phyloP scores from a whole-genome alignment of 2,888 invertebrate species.

The Erynnis tages region DNA sequence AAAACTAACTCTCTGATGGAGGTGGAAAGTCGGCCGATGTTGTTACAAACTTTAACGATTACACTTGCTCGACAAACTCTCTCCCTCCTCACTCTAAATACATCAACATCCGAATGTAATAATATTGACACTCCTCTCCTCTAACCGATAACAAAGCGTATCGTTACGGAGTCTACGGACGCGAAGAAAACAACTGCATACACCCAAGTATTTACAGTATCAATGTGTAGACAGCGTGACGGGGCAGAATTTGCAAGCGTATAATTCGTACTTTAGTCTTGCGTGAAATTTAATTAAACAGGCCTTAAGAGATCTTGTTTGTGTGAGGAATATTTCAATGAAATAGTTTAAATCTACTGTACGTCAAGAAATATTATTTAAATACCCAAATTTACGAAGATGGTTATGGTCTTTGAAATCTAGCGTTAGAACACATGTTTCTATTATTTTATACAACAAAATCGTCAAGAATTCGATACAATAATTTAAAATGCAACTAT shows the following conservation, averaged over 20 bases:
- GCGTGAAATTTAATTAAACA: slow-evolving; percentile 15
- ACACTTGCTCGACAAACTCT: slow-evolving; percentile 57
- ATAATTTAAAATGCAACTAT: no score
- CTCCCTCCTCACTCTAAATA: slow-evolving; percentile 60
- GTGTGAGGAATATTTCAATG: not conserved
- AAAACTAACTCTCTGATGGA: slow-evolving; percentile 68
- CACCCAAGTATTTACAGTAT: slow-evolving; percentile 9
- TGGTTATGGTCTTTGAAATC: no score
- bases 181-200: slow-evolving; percentile 9
- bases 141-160: slow-evolving; percentile 28
- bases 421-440: no score
- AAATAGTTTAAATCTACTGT: no score
- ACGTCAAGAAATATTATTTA: no score
- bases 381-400: no score
- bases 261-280: not conserved
- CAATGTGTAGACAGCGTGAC: slow-evolving; percentile 10
- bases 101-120: slow-evolving; percentile 41
- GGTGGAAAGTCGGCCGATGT: slow-evolving; percentile 75
- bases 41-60: slow-evolving; percentile 77
- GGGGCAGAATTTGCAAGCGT: not conserved
- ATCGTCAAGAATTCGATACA: no score
- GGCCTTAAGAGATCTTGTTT: not conserved
- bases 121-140: slow-evolving; percentile 22
- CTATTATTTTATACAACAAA: no score
- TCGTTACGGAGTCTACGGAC: slow-evolving; percentile 24